phyloP scores from a whole-genome alignment of 1,140 invertebrate genomes.

The Drosophila pallidifrons region DNA sequence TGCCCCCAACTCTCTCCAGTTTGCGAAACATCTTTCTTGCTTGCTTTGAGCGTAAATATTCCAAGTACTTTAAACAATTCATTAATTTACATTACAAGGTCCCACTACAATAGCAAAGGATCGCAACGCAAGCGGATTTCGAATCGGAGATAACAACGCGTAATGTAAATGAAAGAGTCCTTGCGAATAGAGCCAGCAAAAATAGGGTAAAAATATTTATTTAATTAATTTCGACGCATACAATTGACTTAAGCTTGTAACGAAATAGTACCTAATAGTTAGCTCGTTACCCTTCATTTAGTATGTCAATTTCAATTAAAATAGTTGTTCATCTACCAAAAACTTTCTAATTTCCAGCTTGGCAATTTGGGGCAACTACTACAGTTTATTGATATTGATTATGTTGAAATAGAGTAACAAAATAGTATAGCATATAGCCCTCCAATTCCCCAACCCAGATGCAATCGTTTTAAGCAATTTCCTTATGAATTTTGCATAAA shows the following conservation, averaged over 20 bases:
- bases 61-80: conserved; percentile 77
- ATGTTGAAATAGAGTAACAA: neutral
- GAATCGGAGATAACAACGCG: conserved; percentile 32
- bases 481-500: conserved; percentile 32
- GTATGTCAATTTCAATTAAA: neutral
- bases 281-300: neutral
- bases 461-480: conserved; percentile 42
- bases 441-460: neutral
- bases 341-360: neutral
- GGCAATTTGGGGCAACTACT: neutral
- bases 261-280: neutral
- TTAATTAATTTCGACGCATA: neutral
- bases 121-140: conserved; percentile 22
- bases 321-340: neutral
- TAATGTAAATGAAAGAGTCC: conserved; percentile 18
- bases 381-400: conserved; percentile 38
- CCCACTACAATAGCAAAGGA: conserved; percentile 25
- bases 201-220: neutral
- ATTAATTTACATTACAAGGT: conserved; percentile 76
- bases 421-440: neutral
- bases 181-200: neutral
- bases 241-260: neutral
- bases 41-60: conserved; percentile 78
- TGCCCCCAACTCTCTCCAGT: neutral
- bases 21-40: conserved; percentile 27